phyloP scores from a whole-genome alignment of 1,140 invertebrate species.

The Drosophila malerkotliana region DNA sequence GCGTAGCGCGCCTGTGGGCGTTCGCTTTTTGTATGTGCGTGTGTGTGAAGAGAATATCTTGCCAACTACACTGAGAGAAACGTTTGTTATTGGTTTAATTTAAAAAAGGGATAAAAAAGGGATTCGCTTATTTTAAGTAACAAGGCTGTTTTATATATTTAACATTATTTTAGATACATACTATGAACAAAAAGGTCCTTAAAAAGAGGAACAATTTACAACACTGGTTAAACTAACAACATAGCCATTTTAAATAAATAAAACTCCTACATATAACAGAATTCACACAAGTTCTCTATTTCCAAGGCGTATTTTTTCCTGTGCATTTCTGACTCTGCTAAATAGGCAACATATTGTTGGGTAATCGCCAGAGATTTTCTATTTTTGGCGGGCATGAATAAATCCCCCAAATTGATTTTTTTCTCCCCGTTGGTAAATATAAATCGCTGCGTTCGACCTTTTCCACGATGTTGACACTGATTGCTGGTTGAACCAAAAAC shows the following conservation, averaged over 20 bases:
- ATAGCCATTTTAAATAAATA: too few species aligned
- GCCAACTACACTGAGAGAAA: constrained; percentile 13
- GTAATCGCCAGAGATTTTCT: constrained; percentile 58
- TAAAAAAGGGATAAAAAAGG: too few species aligned
- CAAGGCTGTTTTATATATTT: too few species aligned
- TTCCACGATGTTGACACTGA: constrained; percentile 44
- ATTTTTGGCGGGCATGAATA: constrained; percentile 52
- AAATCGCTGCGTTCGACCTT: constrained; percentile 42
- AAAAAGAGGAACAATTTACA: too few species aligned
- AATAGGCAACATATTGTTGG: constrained; percentile 68
- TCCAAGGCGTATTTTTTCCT: neutral
- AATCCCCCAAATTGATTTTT: constrained; percentile 46
- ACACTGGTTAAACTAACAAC: neutral
- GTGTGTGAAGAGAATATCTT: constrained; percentile 29
- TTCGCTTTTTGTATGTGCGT: constrained; percentile 23
- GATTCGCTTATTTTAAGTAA: neutral
- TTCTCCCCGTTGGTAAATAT: constrained; percentile 27
- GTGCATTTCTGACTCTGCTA: constrained; percentile 25
- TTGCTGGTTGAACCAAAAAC: constrained; percentile 22
- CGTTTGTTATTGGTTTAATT: neutral
- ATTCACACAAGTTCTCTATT: too few species aligned
- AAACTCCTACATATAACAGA: too few species aligned
- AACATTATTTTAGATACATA: too few species aligned
- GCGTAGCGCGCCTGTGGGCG: constrained; percentile 25
- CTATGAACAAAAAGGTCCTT: too few species aligned